phyloP scores from a whole-genome alignment of 1,140 invertebrate species.

The Micrasema minimum region DNA sequence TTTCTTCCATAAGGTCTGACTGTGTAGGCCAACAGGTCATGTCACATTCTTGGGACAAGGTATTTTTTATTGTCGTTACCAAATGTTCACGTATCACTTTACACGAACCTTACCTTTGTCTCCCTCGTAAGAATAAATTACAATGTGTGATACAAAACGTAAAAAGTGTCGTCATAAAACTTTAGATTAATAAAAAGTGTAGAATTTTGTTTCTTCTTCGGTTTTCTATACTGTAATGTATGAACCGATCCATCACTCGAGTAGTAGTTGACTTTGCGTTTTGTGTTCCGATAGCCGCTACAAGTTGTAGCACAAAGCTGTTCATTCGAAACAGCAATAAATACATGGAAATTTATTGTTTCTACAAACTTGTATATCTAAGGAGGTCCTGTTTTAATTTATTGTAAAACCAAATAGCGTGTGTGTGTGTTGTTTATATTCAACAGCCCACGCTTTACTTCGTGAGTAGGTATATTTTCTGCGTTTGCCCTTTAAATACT shows the following conservation, averaged over 20 bases:
- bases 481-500: slow-evolving; percentile 45
- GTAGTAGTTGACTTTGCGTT: slow-evolving; percentile 29
- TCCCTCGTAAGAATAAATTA: slow-evolving; percentile 22
- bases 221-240: background rate
- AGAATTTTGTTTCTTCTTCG: background rate
- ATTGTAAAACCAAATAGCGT: slow-evolving; percentile 48
- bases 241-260: slow-evolving; percentile 11
- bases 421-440: slow-evolving; percentile 34
- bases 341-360: slow-evolving; percentile 48
- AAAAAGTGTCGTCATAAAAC: slow-evolving; percentile 9
- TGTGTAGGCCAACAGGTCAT: slow-evolving; percentile 35
- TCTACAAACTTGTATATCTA: slow-evolving; percentile 34
- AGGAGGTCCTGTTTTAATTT: slow-evolving; percentile 46
- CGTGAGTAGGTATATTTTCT: slow-evolving; percentile 30
- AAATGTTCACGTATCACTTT: slow-evolving; percentile 31
- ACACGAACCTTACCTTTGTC: slow-evolving; percentile 11
- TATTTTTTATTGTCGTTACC: slow-evolving; percentile 35
- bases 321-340: slow-evolving; percentile 42
- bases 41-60: slow-evolving; percentile 29
- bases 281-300: slow-evolving; percentile 30
- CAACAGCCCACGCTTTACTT: slow-evolving; percentile 29
- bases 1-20: slow-evolving; percentile 15
- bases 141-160: background rate
- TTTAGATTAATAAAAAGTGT: background rate
- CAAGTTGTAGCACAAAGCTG: slow-evolving; percentile 28